Percentiles rank a stretch among this genome's conserved stretches.
Conservation (phyloP, 2,888 invertebrate species). For the Gymnoscelis rufifasciata region DNA sequence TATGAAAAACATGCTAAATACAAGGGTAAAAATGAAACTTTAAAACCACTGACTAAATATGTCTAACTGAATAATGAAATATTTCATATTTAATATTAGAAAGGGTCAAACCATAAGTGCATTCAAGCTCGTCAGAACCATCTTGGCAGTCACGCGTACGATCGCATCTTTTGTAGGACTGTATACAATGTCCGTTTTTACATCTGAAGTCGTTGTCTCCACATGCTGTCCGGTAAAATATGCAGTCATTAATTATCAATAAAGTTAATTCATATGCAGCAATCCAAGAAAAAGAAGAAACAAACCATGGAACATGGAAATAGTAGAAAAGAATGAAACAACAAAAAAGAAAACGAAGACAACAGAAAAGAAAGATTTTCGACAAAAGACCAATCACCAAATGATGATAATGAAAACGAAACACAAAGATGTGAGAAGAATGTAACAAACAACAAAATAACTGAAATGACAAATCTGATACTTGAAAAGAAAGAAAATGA, state of each 20-base stretch:
- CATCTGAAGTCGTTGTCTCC: conserved; percentile 80
- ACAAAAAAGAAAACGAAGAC: conserved; percentile 11
- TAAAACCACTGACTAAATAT: background rate
- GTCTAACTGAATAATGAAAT: background rate
- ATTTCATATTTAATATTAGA: conserved; percentile 28
- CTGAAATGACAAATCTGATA: conserved; percentile 18
- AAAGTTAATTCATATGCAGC: conserved; percentile 11
- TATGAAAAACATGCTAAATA: conserved; percentile 2
- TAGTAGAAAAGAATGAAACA: conserved; percentile 6
- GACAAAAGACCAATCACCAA: conserved; percentile 6
- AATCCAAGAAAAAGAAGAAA: conserved; percentile 15
- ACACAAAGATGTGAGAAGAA: conserved; percentile 23
- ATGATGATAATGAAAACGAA: conserved; percentile 6
- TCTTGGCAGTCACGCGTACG: conserved; percentile 78
- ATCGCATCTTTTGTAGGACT: conserved; percentile 76
- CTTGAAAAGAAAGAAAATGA: background rate
- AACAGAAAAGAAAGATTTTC: conserved; percentile 7
- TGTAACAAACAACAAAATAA: conserved; percentile 16
- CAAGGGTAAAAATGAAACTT: background rate
- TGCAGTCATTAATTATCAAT: conserved; percentile 21
- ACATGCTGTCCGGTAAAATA: conserved; percentile 79
- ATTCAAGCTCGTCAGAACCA: conserved; percentile 78
- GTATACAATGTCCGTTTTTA: conserved; percentile 82
- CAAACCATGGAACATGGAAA: conserved; percentile 8
- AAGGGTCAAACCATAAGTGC: conserved; percentile 72